A percentile compares a stretch with the other conserved stretches of the same genome.
Conservation (phyloP, 2,797 vertebrate genomes). For the Uromys caudimaculatus region DNA sequence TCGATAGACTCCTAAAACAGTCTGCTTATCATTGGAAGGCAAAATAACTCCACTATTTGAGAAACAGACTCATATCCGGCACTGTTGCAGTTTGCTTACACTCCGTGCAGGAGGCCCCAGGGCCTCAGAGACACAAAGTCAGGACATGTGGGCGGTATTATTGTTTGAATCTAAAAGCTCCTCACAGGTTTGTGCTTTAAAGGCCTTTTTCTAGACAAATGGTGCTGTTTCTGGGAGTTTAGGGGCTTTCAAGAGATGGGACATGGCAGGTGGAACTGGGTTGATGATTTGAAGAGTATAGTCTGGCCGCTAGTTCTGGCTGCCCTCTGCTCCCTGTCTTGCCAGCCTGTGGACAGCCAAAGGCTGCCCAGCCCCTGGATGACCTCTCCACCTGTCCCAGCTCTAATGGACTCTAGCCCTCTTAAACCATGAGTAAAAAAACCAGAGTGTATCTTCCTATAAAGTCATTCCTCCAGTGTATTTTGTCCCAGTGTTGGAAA, state of each 20-base stretch:
- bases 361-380: no score
- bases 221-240: neutral
- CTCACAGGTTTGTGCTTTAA: neutral
- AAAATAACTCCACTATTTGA: neutral
- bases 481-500: neutral
- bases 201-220: neutral
- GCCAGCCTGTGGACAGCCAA: neutral
- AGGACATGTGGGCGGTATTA: neutral
- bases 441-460: neutral
- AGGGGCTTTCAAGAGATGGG: neutral
- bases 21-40: neutral
- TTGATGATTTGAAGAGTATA: neutral
- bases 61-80: no score
- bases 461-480: neutral
- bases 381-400: neutral
- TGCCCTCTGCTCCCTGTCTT: neutral
- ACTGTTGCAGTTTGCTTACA: neutral
- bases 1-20: neutral
- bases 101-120: neutral
- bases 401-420: neutral
- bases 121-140: neutral
- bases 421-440: neutral
- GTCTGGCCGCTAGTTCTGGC: neutral
- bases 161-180: neutral
- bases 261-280: neutral